Evolutionary conservation across 2,888 invertebrate genomes (phyloP).

Genomic region (Petrolisthes cinctipes): DNA sequence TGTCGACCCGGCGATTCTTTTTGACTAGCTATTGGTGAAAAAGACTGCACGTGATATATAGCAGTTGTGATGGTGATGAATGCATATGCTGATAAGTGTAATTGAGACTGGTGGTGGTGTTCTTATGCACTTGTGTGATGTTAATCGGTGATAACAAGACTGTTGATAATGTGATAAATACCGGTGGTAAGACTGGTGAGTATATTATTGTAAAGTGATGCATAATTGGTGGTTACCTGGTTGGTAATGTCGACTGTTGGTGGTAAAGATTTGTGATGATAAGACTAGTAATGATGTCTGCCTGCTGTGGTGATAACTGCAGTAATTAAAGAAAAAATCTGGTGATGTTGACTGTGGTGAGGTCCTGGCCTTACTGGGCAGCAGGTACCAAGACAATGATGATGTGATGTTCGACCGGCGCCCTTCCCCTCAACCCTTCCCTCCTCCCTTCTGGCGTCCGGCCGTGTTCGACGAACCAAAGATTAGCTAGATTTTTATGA

Average conservation of each 20-base stretch:
- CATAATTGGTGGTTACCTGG: neutral
- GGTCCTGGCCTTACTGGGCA: neutral
- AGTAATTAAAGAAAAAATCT: slow-evolving; percentile 5
- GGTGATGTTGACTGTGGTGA: slow-evolving; percentile 16
- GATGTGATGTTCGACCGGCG: slow-evolving; percentile 10
- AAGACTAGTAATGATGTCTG: neutral
- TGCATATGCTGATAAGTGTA: slow-evolving; percentile 29
- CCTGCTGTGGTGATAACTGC: neutral
- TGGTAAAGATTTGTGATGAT: neutral
- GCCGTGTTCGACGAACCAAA: slow-evolving; percentile 61
- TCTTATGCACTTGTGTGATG: neutral
- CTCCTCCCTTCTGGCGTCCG: slow-evolving; percentile 1
- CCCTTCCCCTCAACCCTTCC: too few relatives aligned
- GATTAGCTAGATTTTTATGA: slow-evolving; percentile 63
- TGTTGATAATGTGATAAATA: neutral
- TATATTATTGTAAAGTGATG: neutral
- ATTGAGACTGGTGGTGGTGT: slow-evolving; percentile 31
- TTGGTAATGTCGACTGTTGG: neutral
- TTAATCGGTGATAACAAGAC: too few relatives aligned
- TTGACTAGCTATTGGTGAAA: too few relatives aligned
- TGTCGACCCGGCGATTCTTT: too few relatives aligned
- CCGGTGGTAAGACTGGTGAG: neutral
- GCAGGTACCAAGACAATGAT: neutral
- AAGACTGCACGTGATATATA: neutral
- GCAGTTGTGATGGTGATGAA: neutral